Base-by-base conservation (phyloP, 2,888 invertebrate genomes). In the Trichogramma evanescens region DNA sequence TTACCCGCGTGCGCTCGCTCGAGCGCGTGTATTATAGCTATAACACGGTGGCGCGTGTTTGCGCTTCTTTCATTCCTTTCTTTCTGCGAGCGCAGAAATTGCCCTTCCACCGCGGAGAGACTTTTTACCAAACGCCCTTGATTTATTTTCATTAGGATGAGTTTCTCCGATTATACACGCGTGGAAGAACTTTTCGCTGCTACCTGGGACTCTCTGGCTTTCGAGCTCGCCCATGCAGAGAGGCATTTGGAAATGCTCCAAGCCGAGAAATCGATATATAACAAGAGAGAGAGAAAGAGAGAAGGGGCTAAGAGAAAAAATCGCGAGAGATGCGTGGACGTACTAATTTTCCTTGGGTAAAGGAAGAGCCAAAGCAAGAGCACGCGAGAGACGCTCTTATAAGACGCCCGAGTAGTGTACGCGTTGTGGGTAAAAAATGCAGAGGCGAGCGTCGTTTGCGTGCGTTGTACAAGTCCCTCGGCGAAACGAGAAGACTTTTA, bases 121-220 rank as follows among this genome's bases (percentile, higher is more conserved):
- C 26, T 26, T 26, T 26, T 26, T 26, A 26, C 26, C 26, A 26
- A 26, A 26, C 26, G 26, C 26, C 26, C 54, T 58, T 60, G 63
- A 63, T 63, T 63, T 63, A 63, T 63, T 59, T 59, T 63, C 59
- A 63, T 63, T 63, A 63, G 63, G 59, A 63, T 26, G 26, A 26
- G 26, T 26, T 26, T 26, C 26, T 26, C 26, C 26, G 26, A 26
- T 26, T 26, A 26, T 26, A 26, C 26, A 26, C 26, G 26, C 26
- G 26, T 26, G 26, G 26, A 26, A 26, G 26, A 26, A 26, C 26
- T 26, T 26, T 26, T 26, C 26, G 26, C 26, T 26, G 26, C 26
- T 26, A 26, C 26, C 26, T 26, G 26, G 26, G 26, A 26, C 26
- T 26, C 26, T 26, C 3, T 26, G 26, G 26, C 26, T 26, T 26